phyloP scores from a whole-genome alignment of 2,888 invertebrate genomes.

The Pseudeuparius sepicola region DNA sequence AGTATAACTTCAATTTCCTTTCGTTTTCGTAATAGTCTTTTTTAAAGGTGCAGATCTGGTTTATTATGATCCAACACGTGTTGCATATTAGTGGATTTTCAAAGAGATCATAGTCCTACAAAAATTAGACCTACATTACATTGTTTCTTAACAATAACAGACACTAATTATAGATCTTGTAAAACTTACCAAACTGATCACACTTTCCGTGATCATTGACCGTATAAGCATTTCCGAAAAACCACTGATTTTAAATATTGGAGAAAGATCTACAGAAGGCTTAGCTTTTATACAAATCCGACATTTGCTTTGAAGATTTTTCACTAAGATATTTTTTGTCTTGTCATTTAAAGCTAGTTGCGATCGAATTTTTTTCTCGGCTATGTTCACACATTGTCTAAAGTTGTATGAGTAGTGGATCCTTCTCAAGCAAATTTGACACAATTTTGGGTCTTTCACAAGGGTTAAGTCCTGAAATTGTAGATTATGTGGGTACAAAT shows the following conservation, averaged over 20 bases:
- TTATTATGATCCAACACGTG: conserved; percentile 11
- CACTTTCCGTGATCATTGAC: no score
- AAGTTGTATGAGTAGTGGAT: conserved; percentile 5
- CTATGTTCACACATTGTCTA: conserved; percentile 5
- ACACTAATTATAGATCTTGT: no score
- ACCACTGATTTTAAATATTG: conserved; percentile 3
- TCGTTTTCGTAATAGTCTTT: conserved; percentile 6
- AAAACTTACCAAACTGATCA: no score
- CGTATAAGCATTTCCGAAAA: no score
- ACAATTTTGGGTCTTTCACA: conserved; percentile 2
- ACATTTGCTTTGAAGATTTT: no score
- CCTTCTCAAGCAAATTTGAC: conserved; percentile 5
- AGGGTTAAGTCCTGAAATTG: conserved; percentile 7
- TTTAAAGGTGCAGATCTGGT: conserved; percentile 9
- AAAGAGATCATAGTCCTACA: conserved; percentile 11
- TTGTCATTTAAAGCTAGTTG: no score
- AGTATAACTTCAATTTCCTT: conserved; percentile 9
- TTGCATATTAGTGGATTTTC: conserved; percentile 11
- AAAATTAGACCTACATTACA: neutral
- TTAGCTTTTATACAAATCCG: no score
- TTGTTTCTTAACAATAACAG: no score
- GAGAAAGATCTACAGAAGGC: conserved; percentile 10
- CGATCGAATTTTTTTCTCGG: conserved; percentile 7
- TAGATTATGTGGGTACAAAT: conserved; percentile 1
- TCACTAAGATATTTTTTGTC: no score